Conservation (phyloP, 2,888 invertebrate species). For the Brachycybe producta region DNA sequence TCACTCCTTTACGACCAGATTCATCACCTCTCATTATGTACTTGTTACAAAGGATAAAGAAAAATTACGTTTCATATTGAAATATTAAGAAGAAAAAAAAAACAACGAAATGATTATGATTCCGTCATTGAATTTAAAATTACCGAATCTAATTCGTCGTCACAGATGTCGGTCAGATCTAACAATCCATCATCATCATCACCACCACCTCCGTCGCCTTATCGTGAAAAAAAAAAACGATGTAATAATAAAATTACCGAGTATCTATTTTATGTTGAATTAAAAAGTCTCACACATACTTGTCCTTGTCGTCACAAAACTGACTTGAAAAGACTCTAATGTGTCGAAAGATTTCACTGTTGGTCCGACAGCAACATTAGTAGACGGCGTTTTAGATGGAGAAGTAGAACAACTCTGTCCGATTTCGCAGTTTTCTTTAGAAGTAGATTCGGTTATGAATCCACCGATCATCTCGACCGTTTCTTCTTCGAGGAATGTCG, state of each 20-base stretch:
- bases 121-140: constrained; percentile 10
- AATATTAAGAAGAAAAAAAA: no score
- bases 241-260: no score
- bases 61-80: background rate
- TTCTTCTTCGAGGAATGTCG: constrained; percentile 19
- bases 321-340: background rate
- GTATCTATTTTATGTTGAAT: no score
- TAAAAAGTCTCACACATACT: no score
- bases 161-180: constrained; percentile 59
- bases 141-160: constrained; percentile 68
- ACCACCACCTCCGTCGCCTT: constrained; percentile 5
- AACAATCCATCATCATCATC: constrained; percentile 41
- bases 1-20: constrained; percentile 58
- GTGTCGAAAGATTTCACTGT: background rate
- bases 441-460: background rate
- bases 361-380: background rate
- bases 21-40: constrained; percentile 74
- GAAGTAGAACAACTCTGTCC: no score
- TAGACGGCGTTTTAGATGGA: background rate
- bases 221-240: no score
- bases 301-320: background rate
- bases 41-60: constrained; percentile 23
- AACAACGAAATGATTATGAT: no score
- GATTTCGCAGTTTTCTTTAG: no score
- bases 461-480: constrained; percentile 10